phyloP scores from a whole-genome alignment of 2,797 vertebrate genomes.

The Nothura maculosa region DNA sequence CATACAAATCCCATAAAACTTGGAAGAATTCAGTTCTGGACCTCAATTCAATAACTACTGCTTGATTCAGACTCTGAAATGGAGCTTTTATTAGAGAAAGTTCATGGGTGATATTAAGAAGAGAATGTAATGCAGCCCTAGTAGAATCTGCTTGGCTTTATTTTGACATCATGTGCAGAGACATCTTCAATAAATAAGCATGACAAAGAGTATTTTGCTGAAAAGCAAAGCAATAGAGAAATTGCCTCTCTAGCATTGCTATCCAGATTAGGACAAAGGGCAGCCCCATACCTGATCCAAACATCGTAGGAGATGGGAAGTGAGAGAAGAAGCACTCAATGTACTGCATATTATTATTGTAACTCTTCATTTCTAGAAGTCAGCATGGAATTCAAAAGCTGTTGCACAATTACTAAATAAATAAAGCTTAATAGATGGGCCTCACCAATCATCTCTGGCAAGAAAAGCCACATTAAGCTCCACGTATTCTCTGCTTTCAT shows the following conservation, averaged over 20 bases:
- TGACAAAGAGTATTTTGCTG: background rate
- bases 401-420: slow-evolving; percentile 37
- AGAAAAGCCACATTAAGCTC: slow-evolving; percentile 41
- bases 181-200: background rate
- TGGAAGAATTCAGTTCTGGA: background rate
- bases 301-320: background rate
- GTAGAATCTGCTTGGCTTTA: background rate
- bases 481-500: slow-evolving; percentile 31
- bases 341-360: background rate
- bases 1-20: background rate
- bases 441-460: slow-evolving; percentile 49
- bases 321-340: background rate
- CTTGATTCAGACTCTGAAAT: background rate
- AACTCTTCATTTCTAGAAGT: slow-evolving; percentile 33
- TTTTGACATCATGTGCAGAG: background rate
- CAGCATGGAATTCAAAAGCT: slow-evolving; percentile 43
- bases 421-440: slow-evolving; percentile 51
- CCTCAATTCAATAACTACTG: background rate
- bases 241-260: background rate
- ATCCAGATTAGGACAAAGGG: background rate
- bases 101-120: background rate
- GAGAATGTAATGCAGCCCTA: background rate
- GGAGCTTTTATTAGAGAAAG: background rate
- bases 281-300: background rate
- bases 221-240: background rate